These are phyloP conservation scores for Anolis apletophallus DNA, from an alignment of 2,797 vertebrate genomes.

Conservation along the genomic window DNA sequence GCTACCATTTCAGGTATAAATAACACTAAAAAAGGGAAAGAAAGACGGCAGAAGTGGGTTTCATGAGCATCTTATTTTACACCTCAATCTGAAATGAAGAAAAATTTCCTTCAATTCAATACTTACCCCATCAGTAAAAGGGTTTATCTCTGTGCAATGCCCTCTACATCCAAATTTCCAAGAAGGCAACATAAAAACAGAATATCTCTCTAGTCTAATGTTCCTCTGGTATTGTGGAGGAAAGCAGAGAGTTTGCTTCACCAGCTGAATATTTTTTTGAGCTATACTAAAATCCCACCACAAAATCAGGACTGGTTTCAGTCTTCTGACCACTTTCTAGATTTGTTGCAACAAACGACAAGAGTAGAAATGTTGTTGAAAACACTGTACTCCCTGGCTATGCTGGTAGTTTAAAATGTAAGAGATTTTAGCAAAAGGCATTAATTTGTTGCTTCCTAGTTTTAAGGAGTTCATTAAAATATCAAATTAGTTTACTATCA, in stretches of 20 bases:
- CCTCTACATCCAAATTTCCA: neutral
- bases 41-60: no score
- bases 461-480: constrained; percentile 12
- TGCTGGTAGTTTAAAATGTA: constrained; percentile 14
- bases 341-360: neutral
- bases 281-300: neutral
- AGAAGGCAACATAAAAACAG: neutral
- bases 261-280: neutral
- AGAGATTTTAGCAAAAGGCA: neutral
- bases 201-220: no score
- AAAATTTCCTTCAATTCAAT: no score
- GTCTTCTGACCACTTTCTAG: neutral
- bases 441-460: constrained; percentile 18
- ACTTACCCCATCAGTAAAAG: no score
- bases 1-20: no score
- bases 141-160: neutral
- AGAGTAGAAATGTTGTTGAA: neutral
- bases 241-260: neutral
- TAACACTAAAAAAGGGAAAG: no score
- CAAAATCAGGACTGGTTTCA: neutral
- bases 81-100: no score
- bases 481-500: constrained; percentile 31
- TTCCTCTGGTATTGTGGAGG: neutral
- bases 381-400: neutral
- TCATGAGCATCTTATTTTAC: no score